Percentiles rank a stretch among this genome's conserved stretches.
Conservation (phyloP, 1,140 invertebrate species). For the Orchesella cincta region DNA sequence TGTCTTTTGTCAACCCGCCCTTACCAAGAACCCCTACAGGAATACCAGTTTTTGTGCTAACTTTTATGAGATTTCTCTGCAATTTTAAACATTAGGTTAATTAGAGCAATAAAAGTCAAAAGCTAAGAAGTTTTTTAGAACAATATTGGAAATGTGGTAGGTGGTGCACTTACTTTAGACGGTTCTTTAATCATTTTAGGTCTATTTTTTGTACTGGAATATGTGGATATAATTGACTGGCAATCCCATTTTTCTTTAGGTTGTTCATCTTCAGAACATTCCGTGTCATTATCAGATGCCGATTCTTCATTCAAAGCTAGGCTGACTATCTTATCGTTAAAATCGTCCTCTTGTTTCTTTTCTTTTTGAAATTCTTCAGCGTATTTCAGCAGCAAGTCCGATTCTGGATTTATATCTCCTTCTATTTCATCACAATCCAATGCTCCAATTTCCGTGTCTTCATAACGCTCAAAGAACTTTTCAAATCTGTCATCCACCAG, state of each 20-base stretch:
- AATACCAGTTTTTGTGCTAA: slow-evolving; percentile 71
- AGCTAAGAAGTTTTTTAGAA: no score
- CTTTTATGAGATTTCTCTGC: slow-evolving; percentile 62
- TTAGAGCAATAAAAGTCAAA: no score
- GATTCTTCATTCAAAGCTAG: slow-evolving; percentile 62
- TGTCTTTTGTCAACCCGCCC: slow-evolving; percentile 64
- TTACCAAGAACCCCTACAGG: slow-evolving; percentile 66
- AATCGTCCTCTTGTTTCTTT: slow-evolving; percentile 46
- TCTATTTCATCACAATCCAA: slow-evolving; percentile 87
- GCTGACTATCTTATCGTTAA: slow-evolving; percentile 48
- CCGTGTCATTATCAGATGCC: slow-evolving; percentile 64
- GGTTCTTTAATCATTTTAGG: slow-evolving; percentile 80
- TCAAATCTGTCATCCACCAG: slow-evolving; percentile 90
- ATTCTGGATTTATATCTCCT: slow-evolving; percentile 69
- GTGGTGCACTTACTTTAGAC: slow-evolving; percentile 66
- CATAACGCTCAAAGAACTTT: slow-evolving; percentile 81
- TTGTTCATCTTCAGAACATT: slow-evolving; percentile 64
- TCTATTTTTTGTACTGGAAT: slow-evolving; percentile 87
- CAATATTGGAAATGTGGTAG: no score
- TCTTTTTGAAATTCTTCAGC: slow-evolving; percentile 63
- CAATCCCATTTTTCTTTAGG: slow-evolving; percentile 86
- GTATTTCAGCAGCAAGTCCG: slow-evolving; percentile 65
- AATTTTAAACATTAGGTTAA: no score
- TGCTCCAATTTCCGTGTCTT: slow-evolving; percentile 86
- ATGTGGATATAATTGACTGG: slow-evolving; percentile 85